A percentile compares a stretch with the other conserved stretches of the same genome.
These are phyloP conservation scores for Clarias macrocephalus DNA, from an alignment of 2,113 vertebrate genomes.

Conservation along the genomic window DNA sequence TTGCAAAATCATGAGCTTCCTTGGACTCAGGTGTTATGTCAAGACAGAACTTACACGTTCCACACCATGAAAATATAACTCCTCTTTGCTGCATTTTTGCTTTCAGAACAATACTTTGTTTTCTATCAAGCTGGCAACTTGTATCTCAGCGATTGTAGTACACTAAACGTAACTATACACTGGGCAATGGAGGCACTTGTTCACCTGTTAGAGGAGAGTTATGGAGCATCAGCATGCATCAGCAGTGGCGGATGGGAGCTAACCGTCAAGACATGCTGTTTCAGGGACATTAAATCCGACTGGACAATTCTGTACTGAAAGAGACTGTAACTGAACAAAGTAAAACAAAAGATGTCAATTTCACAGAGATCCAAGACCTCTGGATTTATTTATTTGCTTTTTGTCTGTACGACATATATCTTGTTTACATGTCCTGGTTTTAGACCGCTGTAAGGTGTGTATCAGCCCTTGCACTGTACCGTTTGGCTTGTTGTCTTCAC, in stretches of 20 bases:
- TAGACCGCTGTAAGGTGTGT: conserved; percentile 49
- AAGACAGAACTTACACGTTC: conserved; percentile 53
- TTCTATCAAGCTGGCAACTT: conserved; percentile 55
- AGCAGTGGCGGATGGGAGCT: conserved; percentile 40
- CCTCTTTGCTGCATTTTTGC: conserved; percentile 53
- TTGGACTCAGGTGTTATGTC: conserved; percentile 61
- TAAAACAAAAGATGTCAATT: conserved; percentile 57
- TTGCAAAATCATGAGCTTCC: conserved; percentile 58
- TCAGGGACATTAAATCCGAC: conserved; percentile 51
- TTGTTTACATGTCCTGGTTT: conserved; percentile 51
- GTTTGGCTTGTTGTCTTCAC: conserved; percentile 52
- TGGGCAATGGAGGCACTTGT: conserved; percentile 39
- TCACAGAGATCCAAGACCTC: conserved; percentile 54
- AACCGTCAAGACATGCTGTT: conserved; percentile 41
- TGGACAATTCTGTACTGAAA: conserved; percentile 47
- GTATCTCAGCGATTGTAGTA: conserved; percentile 55
- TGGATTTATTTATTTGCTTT: conserved; percentile 55
- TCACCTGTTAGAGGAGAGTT: conserved; percentile 37
- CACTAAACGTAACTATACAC: conserved; percentile 40
- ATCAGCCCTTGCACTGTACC: conserved; percentile 54
- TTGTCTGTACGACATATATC: conserved; percentile 52
- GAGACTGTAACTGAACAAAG: conserved; percentile 55
- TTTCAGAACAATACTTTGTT: conserved; percentile 54
- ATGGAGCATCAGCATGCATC: conserved; percentile 43
- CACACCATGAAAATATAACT: conserved; percentile 49